phyloP scores from a whole-genome alignment of 1,140 invertebrate species.

The Caenorhabditis remanei region DNA sequence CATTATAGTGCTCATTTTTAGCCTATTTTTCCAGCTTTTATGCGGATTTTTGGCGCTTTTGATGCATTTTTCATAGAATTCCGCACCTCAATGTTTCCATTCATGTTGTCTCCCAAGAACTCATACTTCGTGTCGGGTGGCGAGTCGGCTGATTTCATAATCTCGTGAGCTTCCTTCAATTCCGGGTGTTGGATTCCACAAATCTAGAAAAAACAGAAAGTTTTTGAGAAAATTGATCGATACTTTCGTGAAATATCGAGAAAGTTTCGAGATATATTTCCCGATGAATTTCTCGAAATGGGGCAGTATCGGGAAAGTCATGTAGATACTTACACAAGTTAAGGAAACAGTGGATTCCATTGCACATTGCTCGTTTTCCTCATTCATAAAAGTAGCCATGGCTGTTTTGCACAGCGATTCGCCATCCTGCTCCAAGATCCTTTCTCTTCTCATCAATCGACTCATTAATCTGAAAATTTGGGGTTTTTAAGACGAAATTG shows the following conservation, averaged over 20 bases:
- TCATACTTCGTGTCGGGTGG: constrained; percentile 98
- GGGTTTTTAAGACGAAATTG: constrained; percentile 46
- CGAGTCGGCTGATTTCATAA: constrained; percentile 86
- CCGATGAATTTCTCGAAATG: too few relatives aligned
- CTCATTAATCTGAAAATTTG: constrained; percentile 89
- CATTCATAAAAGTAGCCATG: constrained; percentile 99
- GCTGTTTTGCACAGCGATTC: constrained; percentile 97
- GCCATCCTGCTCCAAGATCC: constrained; percentile 97
- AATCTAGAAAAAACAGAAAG: constrained; percentile 83
- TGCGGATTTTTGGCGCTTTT: not conserved
- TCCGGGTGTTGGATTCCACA: constrained; percentile 99
- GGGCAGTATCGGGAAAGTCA: constrained; percentile 89
- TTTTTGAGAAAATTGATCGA: not conserved
- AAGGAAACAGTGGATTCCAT: too few relatives aligned
- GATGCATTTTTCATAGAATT: not conserved
- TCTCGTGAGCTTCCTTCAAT: constrained; percentile 98
- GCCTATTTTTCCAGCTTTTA: not conserved
- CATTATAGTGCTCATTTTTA: too few relatives aligned
- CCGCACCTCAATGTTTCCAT: constrained; percentile 85
- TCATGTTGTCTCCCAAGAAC: constrained; percentile 99
- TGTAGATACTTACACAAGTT: too few relatives aligned
- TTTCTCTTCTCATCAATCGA: constrained; percentile 96
- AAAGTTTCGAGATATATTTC: too few relatives aligned
- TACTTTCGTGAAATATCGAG: too few relatives aligned
- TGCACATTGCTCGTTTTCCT: constrained; percentile 99